phyloP scores from a whole-genome alignment of 2,888 invertebrate species.

The Chydorus sphaericus region DNA sequence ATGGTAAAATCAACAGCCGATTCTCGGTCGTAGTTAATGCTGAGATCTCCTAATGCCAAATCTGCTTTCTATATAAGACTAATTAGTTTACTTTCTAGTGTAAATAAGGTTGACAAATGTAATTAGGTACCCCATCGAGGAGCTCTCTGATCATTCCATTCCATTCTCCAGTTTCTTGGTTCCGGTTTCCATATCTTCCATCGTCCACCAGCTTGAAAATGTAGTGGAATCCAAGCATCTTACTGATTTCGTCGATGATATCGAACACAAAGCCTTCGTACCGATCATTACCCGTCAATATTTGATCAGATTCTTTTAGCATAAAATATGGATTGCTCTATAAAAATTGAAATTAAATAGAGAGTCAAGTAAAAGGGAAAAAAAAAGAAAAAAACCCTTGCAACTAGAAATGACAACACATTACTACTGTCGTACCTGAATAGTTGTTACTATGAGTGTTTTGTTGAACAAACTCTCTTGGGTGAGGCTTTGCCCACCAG shows the following conservation, averaged over 20 bases:
- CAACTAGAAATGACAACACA: constrained; percentile 15
- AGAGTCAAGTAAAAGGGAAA: neutral
- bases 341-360: constrained; percentile 16
- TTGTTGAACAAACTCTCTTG: constrained; percentile 47
- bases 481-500: constrained; percentile 16
- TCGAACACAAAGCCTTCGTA: constrained; percentile 83
- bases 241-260: constrained; percentile 61
- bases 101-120: neutral
- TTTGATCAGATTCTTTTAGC: constrained; percentile 56
- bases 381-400: neutral
- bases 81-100: constrained; percentile 26
- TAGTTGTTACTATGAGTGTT: constrained; percentile 36
- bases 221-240: constrained; percentile 65
- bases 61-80: constrained; percentile 68
- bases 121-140: constrained; percentile 33
- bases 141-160: constrained; percentile 38
- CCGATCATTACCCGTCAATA: constrained; percentile 61
- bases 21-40: constrained; percentile 91
- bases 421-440: constrained; percentile 32
- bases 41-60: constrained; percentile 90
- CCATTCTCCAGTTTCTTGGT: constrained; percentile 45
- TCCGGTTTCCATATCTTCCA: constrained; percentile 52
- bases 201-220: constrained; percentile 62
- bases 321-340: constrained; percentile 82
- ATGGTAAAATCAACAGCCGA: constrained; percentile 91